Evolutionary conservation across 2,113 vertebrate species (phyloP).

Genomic region (Eretmochelys imbricata): DNA sequence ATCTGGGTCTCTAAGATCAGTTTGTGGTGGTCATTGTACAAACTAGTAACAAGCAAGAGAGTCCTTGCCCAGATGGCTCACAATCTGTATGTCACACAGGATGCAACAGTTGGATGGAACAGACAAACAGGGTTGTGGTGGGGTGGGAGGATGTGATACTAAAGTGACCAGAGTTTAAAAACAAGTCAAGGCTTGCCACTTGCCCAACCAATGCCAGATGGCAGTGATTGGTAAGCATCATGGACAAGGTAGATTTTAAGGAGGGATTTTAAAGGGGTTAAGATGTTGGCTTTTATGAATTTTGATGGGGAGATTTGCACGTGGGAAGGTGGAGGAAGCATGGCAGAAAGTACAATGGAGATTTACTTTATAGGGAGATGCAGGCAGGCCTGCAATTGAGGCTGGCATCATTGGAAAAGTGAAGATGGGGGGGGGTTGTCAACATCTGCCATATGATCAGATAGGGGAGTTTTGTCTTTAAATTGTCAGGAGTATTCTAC

Average conservation of each 20-base stretch:
- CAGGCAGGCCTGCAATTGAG: neutral
- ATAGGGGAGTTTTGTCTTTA: neutral
- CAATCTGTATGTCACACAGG: neutral
- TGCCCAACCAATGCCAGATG: neutral
- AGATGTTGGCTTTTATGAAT: neutral
- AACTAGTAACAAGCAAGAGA: neutral
- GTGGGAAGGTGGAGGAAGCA: neutral
- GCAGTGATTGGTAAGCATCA: rapidly evolving
- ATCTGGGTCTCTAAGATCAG: neutral
- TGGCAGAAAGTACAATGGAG: neutral
- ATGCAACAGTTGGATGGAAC: neutral
- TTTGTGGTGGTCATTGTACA: neutral
- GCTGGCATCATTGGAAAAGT: neutral
- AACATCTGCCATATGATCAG: neutral
- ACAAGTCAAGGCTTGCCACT: neutral
- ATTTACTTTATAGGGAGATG: neutral
- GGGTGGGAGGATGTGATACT: neutral
- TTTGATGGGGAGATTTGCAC: neutral
- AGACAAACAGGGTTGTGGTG: neutral
- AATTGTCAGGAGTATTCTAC: neutral
- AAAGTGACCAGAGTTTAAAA: neutral
- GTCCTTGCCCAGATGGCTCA: neutral
- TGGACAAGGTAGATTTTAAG: neutral
- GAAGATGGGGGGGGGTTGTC: neutral
- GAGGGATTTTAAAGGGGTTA: neutral